Evolutionary conservation across 2,888 invertebrate genomes (phyloP), one percentile per base, ranked within the genome.

Genomic region (Andrena marginata): DNA sequence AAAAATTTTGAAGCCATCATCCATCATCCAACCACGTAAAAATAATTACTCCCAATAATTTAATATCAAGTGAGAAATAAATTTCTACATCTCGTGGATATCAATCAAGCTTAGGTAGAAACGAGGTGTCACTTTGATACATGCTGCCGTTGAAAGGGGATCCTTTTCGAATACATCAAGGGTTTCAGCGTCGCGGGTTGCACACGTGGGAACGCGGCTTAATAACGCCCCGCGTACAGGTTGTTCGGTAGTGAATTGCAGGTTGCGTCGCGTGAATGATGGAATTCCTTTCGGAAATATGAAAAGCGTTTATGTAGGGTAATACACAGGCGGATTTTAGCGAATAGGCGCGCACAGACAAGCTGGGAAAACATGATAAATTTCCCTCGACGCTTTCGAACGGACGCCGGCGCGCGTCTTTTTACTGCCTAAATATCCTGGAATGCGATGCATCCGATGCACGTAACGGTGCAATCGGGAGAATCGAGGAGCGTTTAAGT

Each of bases 341-440:
- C 33, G 49, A 51, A 76, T 49, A 13, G 26, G 6, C 29, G 29
- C 20, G 42, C 16, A 16, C 16, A 16, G 23, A 13, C 48, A 20
- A 20, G 4, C 42, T 10, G 62, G 20, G 35, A 42, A 56, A 60
- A 71, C 20, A 62, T n/a, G 29, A 64, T 77, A 56, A 63, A 77
- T 71, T 71, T 64, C 42, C 16, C 33, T 29, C n/a, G 10, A n/a
- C 54, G 7, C 33, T 63, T 33, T 70, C 42, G n/a, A 70, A 70
- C 20, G 16, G 4, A 16, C 60, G 31, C 31, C 8, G 20, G 29
- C 8, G 26, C 29, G 13, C 8, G 5, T 16, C 59, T 59, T 29
- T 71, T 71, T 49, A 31, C 31, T 51, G 48, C 10, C 49, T 31
- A 71, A 33, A 60, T 62, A 48, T 71, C 48, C 60, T 10, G 16